Conservation (phyloP, 1,140 invertebrate genomes). For the Conus ventricosus region DNA sequence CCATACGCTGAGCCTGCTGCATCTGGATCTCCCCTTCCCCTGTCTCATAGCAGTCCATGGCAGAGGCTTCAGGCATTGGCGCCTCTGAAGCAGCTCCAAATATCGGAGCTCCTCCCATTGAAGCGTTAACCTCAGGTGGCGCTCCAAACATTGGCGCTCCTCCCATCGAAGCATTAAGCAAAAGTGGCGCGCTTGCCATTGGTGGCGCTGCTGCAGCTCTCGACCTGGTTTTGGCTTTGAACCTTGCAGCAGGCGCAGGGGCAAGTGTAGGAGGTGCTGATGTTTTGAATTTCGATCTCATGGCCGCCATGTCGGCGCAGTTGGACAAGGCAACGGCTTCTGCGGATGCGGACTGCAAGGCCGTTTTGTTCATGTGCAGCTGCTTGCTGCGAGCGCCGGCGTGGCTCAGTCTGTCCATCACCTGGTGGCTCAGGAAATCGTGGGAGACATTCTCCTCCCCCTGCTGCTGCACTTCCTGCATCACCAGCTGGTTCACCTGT, state of each 20-base stretch:
- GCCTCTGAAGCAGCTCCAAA: too few species aligned
- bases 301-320: background rate
- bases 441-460: slow-evolving; percentile 51
- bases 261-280: too few species aligned
- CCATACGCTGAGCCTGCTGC: slow-evolving; percentile 42
- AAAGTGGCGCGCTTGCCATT: too few species aligned
- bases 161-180: background rate
- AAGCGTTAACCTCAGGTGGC: too few species aligned
- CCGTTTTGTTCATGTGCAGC: slow-evolving; percentile 46
- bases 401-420: slow-evolving; percentile 45
- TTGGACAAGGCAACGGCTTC: slow-evolving; percentile 44
- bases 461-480: slow-evolving; percentile 43
- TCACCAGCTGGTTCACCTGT: slow-evolving; percentile 53
- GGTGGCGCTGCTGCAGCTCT: too few species aligned
- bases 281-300: background rate
- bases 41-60: background rate
- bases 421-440: slow-evolving; percentile 43
- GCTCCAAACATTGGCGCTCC: background rate
- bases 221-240: too few species aligned
- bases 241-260: too few species aligned
- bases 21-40: slow-evolving; percentile 8
- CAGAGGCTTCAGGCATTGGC: background rate
- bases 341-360: slow-evolving; percentile 26
- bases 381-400: slow-evolving; percentile 55
- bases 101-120: background rate